Percentiles rank a stretch among this genome's conserved stretches.
Evolutionary conservation across 2,797 vertebrate genomes (phyloP).

Genomic region (Bovichtus diacanthus): DNA sequence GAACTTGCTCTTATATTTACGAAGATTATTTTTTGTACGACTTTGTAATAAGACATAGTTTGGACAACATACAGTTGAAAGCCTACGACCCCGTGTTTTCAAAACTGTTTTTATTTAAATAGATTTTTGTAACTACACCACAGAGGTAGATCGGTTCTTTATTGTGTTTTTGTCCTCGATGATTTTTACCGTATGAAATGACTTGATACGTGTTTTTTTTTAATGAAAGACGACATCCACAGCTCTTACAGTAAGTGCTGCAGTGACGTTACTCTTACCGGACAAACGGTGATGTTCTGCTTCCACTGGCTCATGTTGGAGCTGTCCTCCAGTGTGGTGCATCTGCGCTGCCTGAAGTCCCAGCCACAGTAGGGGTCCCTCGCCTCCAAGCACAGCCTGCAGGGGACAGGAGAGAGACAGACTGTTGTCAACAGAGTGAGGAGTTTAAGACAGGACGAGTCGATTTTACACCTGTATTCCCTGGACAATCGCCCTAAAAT

Average conservation of each 20-base stretch:
- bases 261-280: constrained; percentile 82
- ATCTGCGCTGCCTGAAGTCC: constrained; percentile 93
- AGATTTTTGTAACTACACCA: too few species aligned
- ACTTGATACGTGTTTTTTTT: too few species aligned
- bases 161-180: too few species aligned
- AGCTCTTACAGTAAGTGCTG: not conserved
- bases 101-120: too few species aligned
- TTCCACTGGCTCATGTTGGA: constrained; percentile 99
- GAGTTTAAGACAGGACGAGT: not conserved
- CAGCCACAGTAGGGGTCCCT: constrained; percentile 98
- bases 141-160: too few species aligned
- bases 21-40: too few species aligned
- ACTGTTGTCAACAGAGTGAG: constrained; percentile 14
- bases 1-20: too few species aligned
- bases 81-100: too few species aligned
- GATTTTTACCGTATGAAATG: too few species aligned
- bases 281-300: constrained; percentile 96
- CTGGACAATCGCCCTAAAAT: not conserved
- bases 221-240: too few species aligned
- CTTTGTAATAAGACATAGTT: too few species aligned
- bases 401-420: constrained; percentile 10
- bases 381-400: constrained; percentile 93
- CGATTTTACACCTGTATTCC: not conserved
- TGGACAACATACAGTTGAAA: too few species aligned
- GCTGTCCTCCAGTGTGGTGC: constrained; percentile 96